Base-by-base conservation (phyloP, 2,888 invertebrate genomes). In the Ptilodon capucinus region DNA sequence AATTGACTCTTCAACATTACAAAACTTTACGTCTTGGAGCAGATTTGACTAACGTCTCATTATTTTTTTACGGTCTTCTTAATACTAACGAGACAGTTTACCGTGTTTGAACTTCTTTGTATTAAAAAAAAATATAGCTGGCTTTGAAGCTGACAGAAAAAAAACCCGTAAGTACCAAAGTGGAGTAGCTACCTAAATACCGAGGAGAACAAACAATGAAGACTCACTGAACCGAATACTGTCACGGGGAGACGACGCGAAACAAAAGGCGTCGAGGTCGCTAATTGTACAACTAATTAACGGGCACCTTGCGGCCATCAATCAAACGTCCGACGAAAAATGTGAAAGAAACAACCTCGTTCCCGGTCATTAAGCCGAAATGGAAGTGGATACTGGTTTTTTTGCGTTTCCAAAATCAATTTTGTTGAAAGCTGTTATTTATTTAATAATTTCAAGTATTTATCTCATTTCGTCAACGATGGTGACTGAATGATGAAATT, bases 261-360 rank as follows among this genome's bases (percentile, higher is more conserved):
- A 64, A 71, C 62, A 61, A 66, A 64, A 59, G 57, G 42, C 50
- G 44, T 48, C 49, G 21, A 39, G 47, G 49, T 56, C 59, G 65
- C 76, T 82, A 82, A 81, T 81, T 78, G 73, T 71, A 58, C 61
- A 57, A 61, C 76, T 81, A 83, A 84, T 83, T 81, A 81, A 58
- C 72, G 73, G 51, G 74, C 79, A 82, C 76, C 80, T 81, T 78
- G 64, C 49, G 59, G 68, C 64, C 70, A 82, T 83, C 78, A 75
- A 79, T 84, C 83, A 82, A 78, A 72, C 60, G 36, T 21, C 58
- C 59, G 67, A 60, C 63, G 64, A 71, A 72, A 77, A 73, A 73
- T 73, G 71, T 59, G 59, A 62, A 68, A 64, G 64, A 60, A 71
- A 68, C 67, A 64, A 65, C 61, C 55, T 56, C 55, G 54, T 56